Evolutionary conservation across 2,888 invertebrate species (phyloP).

Genomic region (Plebejus argus): DNA sequence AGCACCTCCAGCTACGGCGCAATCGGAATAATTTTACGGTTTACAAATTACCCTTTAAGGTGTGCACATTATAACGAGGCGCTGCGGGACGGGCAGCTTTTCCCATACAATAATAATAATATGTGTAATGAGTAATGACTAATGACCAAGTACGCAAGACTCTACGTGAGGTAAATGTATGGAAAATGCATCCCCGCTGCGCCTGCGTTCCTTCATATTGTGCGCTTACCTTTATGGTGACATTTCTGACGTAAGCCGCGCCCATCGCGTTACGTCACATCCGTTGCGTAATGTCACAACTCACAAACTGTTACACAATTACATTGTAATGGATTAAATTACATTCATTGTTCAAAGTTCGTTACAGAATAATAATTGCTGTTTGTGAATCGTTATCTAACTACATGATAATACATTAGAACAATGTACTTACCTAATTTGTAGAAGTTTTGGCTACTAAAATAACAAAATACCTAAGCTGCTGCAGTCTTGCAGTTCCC

Average conservation of each 20-base stretch:
- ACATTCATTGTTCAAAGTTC: not conserved
- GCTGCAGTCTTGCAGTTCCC: too few relatives aligned
- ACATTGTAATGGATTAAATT: constrained; percentile 1
- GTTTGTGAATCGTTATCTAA: not conserved
- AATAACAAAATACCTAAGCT: too few relatives aligned
- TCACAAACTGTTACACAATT: not conserved
- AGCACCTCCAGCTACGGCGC: constrained; percentile 6
- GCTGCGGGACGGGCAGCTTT: not conserved
- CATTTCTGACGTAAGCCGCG: not conserved
- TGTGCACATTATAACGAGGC: not conserved
- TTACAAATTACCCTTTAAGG: constrained; percentile 1
- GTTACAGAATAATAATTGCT: not conserved
- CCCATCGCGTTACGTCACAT: not conserved
- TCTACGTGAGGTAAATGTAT: too few relatives aligned
- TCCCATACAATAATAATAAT: not conserved
- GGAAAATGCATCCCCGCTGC: not conserved
- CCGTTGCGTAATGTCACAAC: not conserved
- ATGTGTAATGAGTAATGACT: not conserved
- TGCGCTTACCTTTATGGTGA: not conserved
- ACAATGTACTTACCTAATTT: not conserved
- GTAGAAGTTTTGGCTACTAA: too few relatives aligned
- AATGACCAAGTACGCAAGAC: not conserved
- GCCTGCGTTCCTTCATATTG: not conserved
- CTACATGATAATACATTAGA: not conserved
- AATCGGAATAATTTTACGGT: constrained; percentile 4